phyloP scores from a whole-genome alignment of 2,113 vertebrate species.

The Mormoops blainvillei region DNA sequence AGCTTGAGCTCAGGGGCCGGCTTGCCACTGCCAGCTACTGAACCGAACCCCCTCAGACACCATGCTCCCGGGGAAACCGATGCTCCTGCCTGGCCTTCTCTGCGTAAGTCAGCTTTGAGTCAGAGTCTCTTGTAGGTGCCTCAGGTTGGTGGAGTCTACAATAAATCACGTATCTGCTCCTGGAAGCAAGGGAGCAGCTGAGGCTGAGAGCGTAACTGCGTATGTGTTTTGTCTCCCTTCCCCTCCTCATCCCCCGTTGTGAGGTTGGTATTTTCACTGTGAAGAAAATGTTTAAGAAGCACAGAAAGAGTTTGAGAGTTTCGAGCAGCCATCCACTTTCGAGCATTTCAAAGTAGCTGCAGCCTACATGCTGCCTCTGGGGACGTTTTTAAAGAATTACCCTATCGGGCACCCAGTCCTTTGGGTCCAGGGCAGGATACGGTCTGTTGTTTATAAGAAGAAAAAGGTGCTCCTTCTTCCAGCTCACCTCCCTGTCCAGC shows the following conservation, averaged over 20 bases:
- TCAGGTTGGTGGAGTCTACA: neutral
- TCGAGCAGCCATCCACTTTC: rapidly evolving
- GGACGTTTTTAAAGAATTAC: neutral
- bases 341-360: neutral
- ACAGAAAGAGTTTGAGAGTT: neutral
- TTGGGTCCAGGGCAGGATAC: neutral
- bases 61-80: neutral
- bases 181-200: neutral
- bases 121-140: neutral
- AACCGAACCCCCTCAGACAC: neutral
- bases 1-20: neutral
- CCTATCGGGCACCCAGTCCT: neutral
- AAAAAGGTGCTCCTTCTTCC: neutral
- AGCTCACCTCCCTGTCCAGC: rapidly evolving
- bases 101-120: neutral
- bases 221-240: neutral
- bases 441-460: neutral
- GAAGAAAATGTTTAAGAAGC: neutral
- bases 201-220: neutral
- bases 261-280: neutral
- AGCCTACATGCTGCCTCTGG: rapidly evolving
- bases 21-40: neutral
- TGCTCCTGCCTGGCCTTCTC: neutral
- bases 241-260: neutral
- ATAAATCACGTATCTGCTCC: neutral